Conservation (phyloP, 1,140 invertebrate species). For the Bombus pascuorum region DNA sequence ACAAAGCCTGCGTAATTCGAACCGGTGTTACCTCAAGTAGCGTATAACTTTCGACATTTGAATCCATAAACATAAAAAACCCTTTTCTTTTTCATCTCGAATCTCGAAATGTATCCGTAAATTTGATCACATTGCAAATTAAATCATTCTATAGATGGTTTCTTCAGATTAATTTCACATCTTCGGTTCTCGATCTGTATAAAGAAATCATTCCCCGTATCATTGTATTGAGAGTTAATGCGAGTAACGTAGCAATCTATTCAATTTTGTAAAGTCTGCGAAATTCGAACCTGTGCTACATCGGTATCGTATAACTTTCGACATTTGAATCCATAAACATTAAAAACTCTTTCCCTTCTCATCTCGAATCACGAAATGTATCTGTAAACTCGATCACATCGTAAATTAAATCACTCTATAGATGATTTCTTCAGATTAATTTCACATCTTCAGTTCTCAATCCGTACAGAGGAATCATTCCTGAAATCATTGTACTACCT, state of each 20-base stretch:
- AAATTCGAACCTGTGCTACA: too few relatives aligned
- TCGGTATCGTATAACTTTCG: too few relatives aligned
- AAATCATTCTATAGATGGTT: not conserved
- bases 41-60: too few relatives aligned
- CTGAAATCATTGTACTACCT: not conserved
- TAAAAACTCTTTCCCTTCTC: too few relatives aligned
- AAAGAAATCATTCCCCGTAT: not conserved
- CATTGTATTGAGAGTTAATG: not conserved
- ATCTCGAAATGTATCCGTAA: not conserved
- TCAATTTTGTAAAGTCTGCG: too few relatives aligned
- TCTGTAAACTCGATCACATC: not conserved
- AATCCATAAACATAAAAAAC: too few relatives aligned
- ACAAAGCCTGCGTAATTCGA: not conserved
- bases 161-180: conserved; percentile 6
- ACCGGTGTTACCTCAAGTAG: too few relatives aligned
- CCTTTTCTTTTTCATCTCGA: too few relatives aligned
- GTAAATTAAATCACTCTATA: not conserved
- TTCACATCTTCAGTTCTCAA: not conserved
- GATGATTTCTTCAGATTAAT: not conserved
- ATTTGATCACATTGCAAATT: not conserved
- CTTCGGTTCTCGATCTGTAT: too few relatives aligned
- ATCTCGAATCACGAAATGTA: too few relatives aligned
- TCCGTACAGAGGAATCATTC: not conserved
- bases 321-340: too few relatives aligned
- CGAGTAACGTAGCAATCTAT: too few relatives aligned